phyloP scores from a whole-genome alignment of 1,140 invertebrate genomes.

The Drosophila sturtevanti region DNA sequence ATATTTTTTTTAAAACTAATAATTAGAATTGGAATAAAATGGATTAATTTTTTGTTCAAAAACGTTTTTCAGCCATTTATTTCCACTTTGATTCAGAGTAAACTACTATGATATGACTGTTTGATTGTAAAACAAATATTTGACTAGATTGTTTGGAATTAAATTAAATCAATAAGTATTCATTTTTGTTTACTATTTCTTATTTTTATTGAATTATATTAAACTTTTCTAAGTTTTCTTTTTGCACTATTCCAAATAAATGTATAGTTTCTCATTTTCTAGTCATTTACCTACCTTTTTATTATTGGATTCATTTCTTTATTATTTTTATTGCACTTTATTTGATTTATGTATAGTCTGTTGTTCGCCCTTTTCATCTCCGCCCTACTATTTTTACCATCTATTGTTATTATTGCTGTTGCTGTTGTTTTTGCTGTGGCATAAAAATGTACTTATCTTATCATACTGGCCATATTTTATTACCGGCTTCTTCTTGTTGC shows the following conservation, averaged over 20 bases:
- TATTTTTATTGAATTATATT: too few species aligned
- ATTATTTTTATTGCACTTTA: slow-evolving; percentile 53
- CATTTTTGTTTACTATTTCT: background rate
- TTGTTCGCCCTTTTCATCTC: slow-evolving; percentile 10
- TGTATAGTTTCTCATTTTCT: background rate
- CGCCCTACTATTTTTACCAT: slow-evolving; percentile 15
- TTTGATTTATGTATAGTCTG: slow-evolving; percentile 67
- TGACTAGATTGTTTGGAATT: too few species aligned
- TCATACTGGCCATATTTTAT: slow-evolving; percentile 62
- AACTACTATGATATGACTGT: too few species aligned
- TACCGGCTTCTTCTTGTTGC: slow-evolving; percentile 12
- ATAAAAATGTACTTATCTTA: slow-evolving; percentile 61
- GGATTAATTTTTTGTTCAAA: too few species aligned
- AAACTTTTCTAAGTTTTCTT: background rate
- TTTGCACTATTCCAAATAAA: slow-evolving; percentile 1
- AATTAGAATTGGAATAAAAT: too few species aligned
- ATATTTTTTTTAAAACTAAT: too few species aligned
- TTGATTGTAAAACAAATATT: too few species aligned
- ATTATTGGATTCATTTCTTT: background rate
- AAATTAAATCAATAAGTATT: background rate
- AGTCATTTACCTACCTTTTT: slow-evolving; percentile 25
- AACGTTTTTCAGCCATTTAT: too few species aligned
- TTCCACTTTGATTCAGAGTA: too few species aligned
- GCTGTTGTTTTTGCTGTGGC: slow-evolving; percentile 20
- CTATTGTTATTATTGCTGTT: background rate